Conservation (phyloP, 2,797 vertebrate genomes). For the Phrynocephalus forsythii region DNA sequence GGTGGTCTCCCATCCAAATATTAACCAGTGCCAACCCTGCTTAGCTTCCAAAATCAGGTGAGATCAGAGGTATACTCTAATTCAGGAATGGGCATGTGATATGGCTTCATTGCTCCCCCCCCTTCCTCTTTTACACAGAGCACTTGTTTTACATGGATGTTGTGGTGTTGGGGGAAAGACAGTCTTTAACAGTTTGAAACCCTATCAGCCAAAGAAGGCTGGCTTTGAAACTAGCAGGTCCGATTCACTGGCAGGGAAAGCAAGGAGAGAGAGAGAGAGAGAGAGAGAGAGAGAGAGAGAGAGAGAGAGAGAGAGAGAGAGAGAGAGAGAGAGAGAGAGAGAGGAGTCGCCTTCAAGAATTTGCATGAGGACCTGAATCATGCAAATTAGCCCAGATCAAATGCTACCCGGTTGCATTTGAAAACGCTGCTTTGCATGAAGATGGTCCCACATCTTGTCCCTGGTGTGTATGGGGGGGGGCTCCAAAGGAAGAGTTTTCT, state of each 20-base stretch:
- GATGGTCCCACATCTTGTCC: not conserved
- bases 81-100: slow-evolving; percentile 8
- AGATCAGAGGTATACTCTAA: not conserved
- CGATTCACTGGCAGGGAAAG: not conserved
- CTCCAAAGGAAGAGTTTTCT: not conserved
- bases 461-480: not conserved
- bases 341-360: not conserved
- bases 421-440: not conserved
- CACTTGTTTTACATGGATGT: slow-evolving; percentile 3
- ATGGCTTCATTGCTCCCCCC: not conserved
- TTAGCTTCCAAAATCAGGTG: too few species aligned
- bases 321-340: not conserved
- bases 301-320: not conserved
- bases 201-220: not conserved
- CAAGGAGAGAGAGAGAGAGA: not conserved
- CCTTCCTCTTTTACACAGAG: not conserved
- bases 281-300: too few species aligned
- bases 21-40: too few species aligned
- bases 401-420: not conserved
- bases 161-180: not conserved
- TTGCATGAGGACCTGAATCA: not conserved
- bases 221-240: not conserved
- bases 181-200: not conserved
- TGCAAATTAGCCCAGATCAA: not conserved
- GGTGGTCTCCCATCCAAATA: too few species aligned